phyloP scores from a whole-genome alignment of 2,113 vertebrate genomes.

The Psammodynastes pulverulentus region DNA sequence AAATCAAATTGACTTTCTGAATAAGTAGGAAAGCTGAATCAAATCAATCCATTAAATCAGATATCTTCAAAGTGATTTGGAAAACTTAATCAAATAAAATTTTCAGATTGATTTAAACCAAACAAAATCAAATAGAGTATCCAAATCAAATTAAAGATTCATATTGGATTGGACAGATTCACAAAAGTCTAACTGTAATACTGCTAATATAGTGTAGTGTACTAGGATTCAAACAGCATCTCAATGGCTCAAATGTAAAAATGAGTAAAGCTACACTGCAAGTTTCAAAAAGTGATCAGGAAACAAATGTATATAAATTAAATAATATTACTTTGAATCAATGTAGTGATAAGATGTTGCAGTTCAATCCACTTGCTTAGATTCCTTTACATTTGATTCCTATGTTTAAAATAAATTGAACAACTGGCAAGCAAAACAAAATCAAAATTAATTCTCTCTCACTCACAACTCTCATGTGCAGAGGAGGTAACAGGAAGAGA shows the following conservation, averaged over 20 bases:
- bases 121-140: not conserved
- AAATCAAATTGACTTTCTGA: not conserved
- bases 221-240: not conserved
- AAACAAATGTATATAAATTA: not conserved
- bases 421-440: not conserved
- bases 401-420: not conserved
- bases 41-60: not conserved
- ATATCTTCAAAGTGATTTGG: not conserved
- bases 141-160: not conserved
- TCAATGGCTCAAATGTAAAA: not conserved
- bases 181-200: not conserved
- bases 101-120: not conserved
- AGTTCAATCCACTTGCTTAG: not conserved
- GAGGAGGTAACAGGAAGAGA: not conserved
- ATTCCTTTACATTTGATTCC: not conserved
- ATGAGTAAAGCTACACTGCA: not conserved
- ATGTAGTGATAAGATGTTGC: not conserved
- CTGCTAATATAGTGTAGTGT: not conserved
- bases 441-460: not conserved
- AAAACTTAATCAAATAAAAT: not conserved
- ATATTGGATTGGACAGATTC: not conserved
- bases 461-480: not conserved
- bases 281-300: not conserved
- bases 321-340: not conserved
- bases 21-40: not conserved